Evolutionary conservation across 2,888 invertebrate species (phyloP).

Genomic region (Yponomeuta malinellus): DNA sequence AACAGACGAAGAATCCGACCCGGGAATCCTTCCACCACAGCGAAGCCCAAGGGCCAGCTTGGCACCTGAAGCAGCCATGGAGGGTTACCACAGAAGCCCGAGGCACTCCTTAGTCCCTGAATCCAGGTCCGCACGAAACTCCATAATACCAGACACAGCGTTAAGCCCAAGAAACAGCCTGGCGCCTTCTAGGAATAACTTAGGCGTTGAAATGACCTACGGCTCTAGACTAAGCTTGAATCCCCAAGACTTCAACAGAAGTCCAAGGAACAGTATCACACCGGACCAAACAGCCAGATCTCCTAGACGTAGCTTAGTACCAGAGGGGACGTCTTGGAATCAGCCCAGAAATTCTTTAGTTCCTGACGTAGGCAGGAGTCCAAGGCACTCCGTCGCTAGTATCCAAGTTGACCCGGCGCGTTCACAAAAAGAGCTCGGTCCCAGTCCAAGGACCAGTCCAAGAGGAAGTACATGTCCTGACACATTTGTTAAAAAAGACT

Average conservation of each 20-base stretch:
- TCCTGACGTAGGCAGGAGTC: conserved; percentile 76
- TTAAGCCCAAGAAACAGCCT: conserved; percentile 73
- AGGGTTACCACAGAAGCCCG: conserved; percentile 62
- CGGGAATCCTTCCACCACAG: conserved; percentile 39
- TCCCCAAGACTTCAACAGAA: conserved; percentile 73
- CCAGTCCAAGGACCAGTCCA: conserved; percentile 74
- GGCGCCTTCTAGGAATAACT: conserved; percentile 76
- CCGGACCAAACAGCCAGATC: conserved; percentile 69
- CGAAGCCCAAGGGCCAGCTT: conserved; percentile 61
- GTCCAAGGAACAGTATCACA: conserved; percentile 67
- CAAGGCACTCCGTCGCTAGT: conserved; percentile 74
- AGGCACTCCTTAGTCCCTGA: conserved; percentile 78
- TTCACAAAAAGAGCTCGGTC: conserved; percentile 65
- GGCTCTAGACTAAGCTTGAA: conserved; percentile 75
- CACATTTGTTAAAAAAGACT: conserved; percentile 18
- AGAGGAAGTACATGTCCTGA: conserved; percentile 74
- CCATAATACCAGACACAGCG: conserved; percentile 73
- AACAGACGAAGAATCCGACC: conserved; percentile 75
- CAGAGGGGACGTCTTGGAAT: conserved; percentile 72
- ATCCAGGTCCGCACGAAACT: conserved; percentile 74
- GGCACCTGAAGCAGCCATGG: conserved; percentile 43
- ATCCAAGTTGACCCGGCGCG: conserved; percentile 64
- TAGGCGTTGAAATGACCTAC: conserved; percentile 74
- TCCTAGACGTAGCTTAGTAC: conserved; percentile 77
- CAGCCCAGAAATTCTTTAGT: conserved; percentile 77